Evolutionary conservation across 2,888 invertebrate genomes (phyloP).

Genomic region (Volucella inflata): DNA sequence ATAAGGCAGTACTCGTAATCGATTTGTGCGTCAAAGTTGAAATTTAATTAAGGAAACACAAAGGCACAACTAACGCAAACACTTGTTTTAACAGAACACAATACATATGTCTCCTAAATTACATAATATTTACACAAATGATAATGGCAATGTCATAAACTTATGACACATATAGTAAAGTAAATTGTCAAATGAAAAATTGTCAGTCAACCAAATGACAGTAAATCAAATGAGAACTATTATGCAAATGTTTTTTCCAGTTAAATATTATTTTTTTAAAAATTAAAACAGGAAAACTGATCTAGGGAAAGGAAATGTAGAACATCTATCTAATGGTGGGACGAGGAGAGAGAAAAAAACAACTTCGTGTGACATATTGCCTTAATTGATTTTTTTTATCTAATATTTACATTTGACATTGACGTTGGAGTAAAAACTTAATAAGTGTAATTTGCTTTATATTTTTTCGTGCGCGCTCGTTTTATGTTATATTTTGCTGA

Average conservation of each 20-base stretch:
- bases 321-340: slow-evolving; percentile 77
- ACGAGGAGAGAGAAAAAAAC: slow-evolving; percentile 19
- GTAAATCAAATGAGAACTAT: neutral
- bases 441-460: slow-evolving; percentile 54
- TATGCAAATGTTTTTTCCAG: slow-evolving; percentile 2
- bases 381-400: slow-evolving; percentile 74
- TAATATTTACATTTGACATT: slow-evolving; percentile 59
- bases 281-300: slow-evolving; percentile 57
- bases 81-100: slow-evolving; percentile 24
- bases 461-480: neutral
- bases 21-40: too few relatives aligned
- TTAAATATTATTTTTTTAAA: slow-evolving; percentile 48
- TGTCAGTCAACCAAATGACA: neutral
- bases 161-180: neutral
- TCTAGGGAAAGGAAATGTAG: slow-evolving; percentile 37
- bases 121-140: slow-evolving; percentile 33
- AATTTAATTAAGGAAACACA: too few relatives aligned
- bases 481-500: too few relatives aligned
- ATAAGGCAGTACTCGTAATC: slow-evolving; percentile 8
- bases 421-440: slow-evolving; percentile 52
- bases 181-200: slow-evolving; percentile 5
- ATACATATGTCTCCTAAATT: neutral
- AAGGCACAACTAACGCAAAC: neutral
- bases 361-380: slow-evolving; percentile 21
- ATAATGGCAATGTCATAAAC: slow-evolving; percentile 16